Evolutionary conservation across 2,797 vertebrate species (phyloP).

Genomic region (Poecilia wingei): DNA sequence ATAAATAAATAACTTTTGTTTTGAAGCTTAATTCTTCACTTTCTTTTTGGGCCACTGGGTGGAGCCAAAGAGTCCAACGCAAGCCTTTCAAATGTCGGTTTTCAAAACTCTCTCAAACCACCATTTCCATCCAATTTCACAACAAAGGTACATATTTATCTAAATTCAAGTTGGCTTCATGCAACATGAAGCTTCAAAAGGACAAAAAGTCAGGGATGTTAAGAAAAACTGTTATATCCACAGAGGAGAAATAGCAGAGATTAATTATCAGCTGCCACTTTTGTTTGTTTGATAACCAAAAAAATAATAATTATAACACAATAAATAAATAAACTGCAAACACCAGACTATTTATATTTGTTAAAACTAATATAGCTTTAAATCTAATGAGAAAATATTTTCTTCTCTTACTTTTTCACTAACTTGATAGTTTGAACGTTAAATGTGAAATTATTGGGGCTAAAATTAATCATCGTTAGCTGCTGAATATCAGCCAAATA

Average conservation of each 20-base stretch:
- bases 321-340: background rate
- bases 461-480: background rate
- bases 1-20: background rate
- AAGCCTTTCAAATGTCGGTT: background rate
- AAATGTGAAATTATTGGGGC: background rate
- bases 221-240: background rate
- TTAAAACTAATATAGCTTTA: background rate
- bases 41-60: constrained; percentile 46
- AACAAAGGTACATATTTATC: background rate
- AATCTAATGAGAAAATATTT: background rate
- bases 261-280: background rate
- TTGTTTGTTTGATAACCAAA: background rate
- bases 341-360: background rate
- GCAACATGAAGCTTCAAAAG: background rate
- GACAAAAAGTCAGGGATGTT: background rate
- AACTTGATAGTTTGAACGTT: too few relatives aligned
- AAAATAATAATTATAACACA: too few relatives aligned
- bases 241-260: background rate
- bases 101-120: background rate
- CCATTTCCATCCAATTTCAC: background rate
- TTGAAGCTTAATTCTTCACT: background rate
- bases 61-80: constrained; percentile 24
- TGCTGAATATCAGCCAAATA: background rate
- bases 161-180: background rate
- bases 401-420: background rate